Base-by-base conservation (phyloP, 2,888 invertebrate species). In the Drosophila tripunctata region DNA sequence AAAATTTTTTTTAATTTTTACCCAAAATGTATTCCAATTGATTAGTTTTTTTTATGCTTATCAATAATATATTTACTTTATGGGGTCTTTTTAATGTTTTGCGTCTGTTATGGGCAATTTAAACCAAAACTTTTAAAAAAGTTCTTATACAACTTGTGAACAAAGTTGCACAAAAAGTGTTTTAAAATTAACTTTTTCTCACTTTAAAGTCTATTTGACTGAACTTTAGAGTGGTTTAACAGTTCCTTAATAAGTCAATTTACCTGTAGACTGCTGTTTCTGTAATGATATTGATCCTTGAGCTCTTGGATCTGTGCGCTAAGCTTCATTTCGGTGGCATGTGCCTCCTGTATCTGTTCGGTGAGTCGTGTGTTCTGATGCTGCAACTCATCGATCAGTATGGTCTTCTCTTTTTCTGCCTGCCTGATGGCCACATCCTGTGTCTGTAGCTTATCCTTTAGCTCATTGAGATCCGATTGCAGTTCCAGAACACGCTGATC, bases 321-420 rank as follows among this genome's bases (percentile, higher is more conserved):
- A 56, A 98, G 93, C 87, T 96, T 95, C 58, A 95, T 95, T 92
- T 97, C 97, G 45, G 94, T 94, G 68, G 94, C 94, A 44, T 95
- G 94, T 3, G 96, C 96, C 91, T 97, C 96, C 91, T 96, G 96
- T 58, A 98, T 93, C 91, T 98, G 97, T 51, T 94, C 93, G 6
- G 97, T 96, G 44, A 98, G 93, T 68, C 96, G 93, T 57, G 95
- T 94, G 91, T 98, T 98, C 92, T 98, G 98, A 66, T 96, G 96
- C 22, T 96, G 96, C 69, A 98, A 93, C 92, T 98, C 95, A 51
- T 94, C 93, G 67, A 98, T 95, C 61, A 97, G 92, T 67, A 93
- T 93, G 67, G 95, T 94, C 90, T 97, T 97, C 83, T 97, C 97
- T 75, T 95, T 94, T 90, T 96, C 96, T 75, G 91, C 90, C 68